Conservation (phyloP, 2,113 vertebrate genomes). For the Antechinus stuartii region DNA sequence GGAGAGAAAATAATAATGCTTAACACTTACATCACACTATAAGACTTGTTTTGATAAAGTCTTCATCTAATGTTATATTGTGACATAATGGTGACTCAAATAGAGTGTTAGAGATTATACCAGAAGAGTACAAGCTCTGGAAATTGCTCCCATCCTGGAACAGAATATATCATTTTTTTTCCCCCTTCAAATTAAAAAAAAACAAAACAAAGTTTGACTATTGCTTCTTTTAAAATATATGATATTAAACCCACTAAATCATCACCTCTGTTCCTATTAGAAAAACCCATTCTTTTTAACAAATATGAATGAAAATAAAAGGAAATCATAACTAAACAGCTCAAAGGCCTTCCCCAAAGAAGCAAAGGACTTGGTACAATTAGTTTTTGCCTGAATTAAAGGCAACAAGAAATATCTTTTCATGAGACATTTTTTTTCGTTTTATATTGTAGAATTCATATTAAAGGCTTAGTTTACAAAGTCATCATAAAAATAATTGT, state of each 20-base stretch:
- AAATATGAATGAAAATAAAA: neutral
- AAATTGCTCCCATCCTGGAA: neutral
- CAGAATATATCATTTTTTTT: neutral
- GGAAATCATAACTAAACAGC: neutral
- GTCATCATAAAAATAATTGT: neutral
- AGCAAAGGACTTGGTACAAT: neutral
- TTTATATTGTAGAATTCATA: neutral
- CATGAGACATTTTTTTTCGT: neutral
- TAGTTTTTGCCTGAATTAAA: neutral
- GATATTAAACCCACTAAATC: neutral
- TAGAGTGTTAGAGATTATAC: neutral
- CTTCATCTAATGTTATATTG: neutral
- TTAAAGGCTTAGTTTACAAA: neutral
- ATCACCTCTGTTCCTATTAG: neutral
- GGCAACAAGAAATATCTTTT: neutral
- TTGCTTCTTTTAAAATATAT: neutral
- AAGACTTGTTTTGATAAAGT: neutral
- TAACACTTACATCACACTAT: neutral
- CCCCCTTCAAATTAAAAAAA: neutral
- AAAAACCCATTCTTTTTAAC: neutral
- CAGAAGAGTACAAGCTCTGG: neutral
- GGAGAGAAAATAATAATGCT: neutral
- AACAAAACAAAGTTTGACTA: neutral
- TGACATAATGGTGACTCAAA: neutral
- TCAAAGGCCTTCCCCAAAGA: neutral